Percentiles rank a stretch among this genome's conserved stretches.
These are phyloP conservation scores for Myopa testacea DNA, from an alignment of 2,888 invertebrate genomes.

Conservation along the genomic window DNA sequence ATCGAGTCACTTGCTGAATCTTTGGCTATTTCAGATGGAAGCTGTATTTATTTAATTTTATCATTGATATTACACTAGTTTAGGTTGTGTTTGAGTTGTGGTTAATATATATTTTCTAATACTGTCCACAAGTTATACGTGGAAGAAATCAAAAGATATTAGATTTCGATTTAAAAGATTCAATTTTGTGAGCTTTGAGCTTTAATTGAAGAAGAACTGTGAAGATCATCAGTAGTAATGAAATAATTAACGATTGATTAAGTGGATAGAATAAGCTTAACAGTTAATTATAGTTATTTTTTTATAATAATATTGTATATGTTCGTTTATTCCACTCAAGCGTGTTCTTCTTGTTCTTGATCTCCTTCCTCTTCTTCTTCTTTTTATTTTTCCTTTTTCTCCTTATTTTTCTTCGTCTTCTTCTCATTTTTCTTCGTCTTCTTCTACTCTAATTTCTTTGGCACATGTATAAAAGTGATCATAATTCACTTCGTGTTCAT, in stretches of 20 bases:
- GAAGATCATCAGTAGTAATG: too few species aligned
- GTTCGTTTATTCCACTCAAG: not conserved
- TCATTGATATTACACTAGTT: too few species aligned
- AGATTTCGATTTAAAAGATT: too few species aligned
- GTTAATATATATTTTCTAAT: too few species aligned
- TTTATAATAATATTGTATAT: not conserved
- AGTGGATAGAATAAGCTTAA: not conserved
- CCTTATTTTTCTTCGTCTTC: not conserved
- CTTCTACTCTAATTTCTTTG: not conserved
- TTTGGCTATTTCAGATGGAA: too few species aligned
- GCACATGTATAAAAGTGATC: conserved; percentile 11
- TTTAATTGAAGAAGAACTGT: not conserved
- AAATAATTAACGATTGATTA: too few species aligned
- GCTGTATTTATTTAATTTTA: too few species aligned
- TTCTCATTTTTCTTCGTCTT: not conserved
- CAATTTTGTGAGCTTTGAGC: conserved; percentile 18
- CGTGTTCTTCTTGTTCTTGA: not conserved
- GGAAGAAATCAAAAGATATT: too few species aligned
- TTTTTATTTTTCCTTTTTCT: not conserved
- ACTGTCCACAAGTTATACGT: too few species aligned
- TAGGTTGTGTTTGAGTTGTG: too few species aligned
- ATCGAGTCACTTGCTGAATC: too few species aligned
- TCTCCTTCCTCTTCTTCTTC: not conserved
- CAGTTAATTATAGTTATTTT: not conserved
- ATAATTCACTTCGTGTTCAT: not conserved